A percentile compares a stretch with the other conserved stretches of the same genome.
phyloP scores from a whole-genome alignment of 2,888 invertebrate species.

The Drosophila mulleri region DNA sequence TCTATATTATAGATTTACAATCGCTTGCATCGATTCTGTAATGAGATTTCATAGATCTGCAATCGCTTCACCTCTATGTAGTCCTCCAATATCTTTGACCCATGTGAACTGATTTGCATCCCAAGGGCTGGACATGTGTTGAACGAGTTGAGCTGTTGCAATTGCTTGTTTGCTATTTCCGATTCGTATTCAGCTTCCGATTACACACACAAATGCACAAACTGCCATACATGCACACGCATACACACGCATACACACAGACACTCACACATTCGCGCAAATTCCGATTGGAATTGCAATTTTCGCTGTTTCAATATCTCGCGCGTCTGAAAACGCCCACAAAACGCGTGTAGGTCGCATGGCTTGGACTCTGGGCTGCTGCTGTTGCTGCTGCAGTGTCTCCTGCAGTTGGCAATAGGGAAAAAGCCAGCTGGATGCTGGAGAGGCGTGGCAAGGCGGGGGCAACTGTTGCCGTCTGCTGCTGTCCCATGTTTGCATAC shows the following conservation, averaged over 20 bases:
- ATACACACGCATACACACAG: slow-evolving; percentile 17
- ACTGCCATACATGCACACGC: slow-evolving; percentile 22
- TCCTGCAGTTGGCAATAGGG: slow-evolving; percentile 9
- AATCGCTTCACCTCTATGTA: slow-evolving; percentile 1
- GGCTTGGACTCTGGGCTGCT: slow-evolving; percentile 22
- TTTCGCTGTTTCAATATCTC: slow-evolving; percentile 53
- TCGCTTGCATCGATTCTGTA: neutral
- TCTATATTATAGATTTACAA: neutral
- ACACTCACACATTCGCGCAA: slow-evolving; percentile 6
- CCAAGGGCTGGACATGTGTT: slow-evolving; percentile 12
- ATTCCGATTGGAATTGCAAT: slow-evolving; percentile 54
- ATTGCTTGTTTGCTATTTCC: slow-evolving; percentile 56
- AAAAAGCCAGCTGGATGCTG: slow-evolving; percentile 4
- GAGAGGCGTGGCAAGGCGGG: neutral
- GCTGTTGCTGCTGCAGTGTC: neutral
- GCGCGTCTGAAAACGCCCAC: slow-evolving; percentile 51
- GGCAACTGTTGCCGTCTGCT: slow-evolving; percentile 21
- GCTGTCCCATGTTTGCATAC: slow-evolving; percentile 51
- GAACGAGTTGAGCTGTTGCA: slow-evolving; percentile 36
- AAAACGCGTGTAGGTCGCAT: slow-evolving; percentile 47
- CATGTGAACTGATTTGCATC: slow-evolving; percentile 16
- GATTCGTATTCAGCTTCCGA: slow-evolving; percentile 48
- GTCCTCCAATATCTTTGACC: slow-evolving; percentile 10
- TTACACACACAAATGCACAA: slow-evolving; percentile 33
- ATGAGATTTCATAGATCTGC: neutral